Conservation (phyloP, 2,888 invertebrate species). For the Amiota mariae region DNA sequence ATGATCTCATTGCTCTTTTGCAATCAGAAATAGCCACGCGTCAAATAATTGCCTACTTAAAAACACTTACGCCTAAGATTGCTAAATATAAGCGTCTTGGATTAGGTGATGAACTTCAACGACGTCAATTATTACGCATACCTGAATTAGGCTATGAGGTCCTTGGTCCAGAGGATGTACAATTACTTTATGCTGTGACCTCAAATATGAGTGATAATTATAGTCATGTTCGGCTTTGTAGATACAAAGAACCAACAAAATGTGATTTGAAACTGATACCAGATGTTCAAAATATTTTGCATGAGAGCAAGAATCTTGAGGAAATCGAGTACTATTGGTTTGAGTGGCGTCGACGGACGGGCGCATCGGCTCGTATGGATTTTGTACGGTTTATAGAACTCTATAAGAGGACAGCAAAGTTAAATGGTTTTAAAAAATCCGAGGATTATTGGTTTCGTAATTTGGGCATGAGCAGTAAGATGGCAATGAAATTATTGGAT, state of each 20-base stretch:
- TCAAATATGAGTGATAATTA: constrained; percentile 85
- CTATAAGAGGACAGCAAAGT: constrained; percentile 63
- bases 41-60: constrained; percentile 56
- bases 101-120: constrained; percentile 79
- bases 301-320: constrained; percentile 56
- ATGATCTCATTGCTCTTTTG: constrained; percentile 49
- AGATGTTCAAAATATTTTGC: constrained; percentile 65
- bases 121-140: constrained; percentile 83
- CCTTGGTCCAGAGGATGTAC: constrained; percentile 79
- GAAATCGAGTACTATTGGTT: constrained; percentile 71
- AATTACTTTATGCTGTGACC: constrained; percentile 77
- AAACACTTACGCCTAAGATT: constrained; percentile 48
- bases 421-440: constrained; percentile 69
- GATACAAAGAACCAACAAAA: constrained; percentile 76
- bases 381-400: constrained; percentile 66
- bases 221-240: constrained; percentile 84
- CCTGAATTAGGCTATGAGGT: constrained; percentile 83
- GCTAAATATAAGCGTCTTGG: constrained; percentile 56
- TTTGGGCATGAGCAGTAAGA: constrained; percentile 75
- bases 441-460: constrained; percentile 81
- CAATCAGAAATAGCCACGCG: constrained; percentile 61
- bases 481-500: constrained; percentile 60
- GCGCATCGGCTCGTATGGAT: constrained; percentile 53
- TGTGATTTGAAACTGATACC: constrained; percentile 84
- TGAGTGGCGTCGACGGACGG: constrained; percentile 68